Base-by-base conservation (phyloP, 2,113 vertebrate species). In the Actinemys pallida region DNA sequence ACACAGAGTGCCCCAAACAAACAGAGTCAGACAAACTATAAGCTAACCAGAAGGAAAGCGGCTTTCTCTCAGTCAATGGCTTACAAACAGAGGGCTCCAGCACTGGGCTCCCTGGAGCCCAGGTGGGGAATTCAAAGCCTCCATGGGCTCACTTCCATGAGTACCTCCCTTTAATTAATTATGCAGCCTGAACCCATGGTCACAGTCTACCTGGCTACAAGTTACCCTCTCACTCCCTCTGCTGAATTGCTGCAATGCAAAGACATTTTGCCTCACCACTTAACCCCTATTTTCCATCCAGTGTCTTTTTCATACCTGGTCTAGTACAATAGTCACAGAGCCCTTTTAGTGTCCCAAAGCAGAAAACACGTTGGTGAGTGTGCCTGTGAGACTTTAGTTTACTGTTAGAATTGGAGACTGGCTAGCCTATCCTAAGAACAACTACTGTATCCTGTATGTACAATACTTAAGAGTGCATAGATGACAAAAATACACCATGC, bases 141-240 rank as follows among this genome's bases (percentile, higher is more conserved):
- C n/a, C 50, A 12, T 10, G 87, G 11, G 5, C 2, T 90, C 81
- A 9, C 4, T 65, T 45, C 25, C 27, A 75, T 29, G 62, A 10
- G 45, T 83, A 6, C 0, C 3, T 1, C 31, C 50, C 47, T 89
- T 29, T 25, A 53, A 69, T 54, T 31, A 29, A 81, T 90, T 53
- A 17, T 27, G 49, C 27, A 72, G 17, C 27, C 69, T 45, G 65
- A 69, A 45, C 25, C 31, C 49, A 17, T 81, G 69, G 35, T 57
- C 57, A 42, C 81, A 56, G 39, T 54, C 42, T 54, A 54, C 11
- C 42, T 81, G 9, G 72, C 17, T 69, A 54, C 35, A 82, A 52
- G 76, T 24, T 89, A 59, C 49, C 24, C 39, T 35, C 50, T 72
- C 45, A 27, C 91, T 95, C 86, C 94, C 81, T 90, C 84, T 78